phyloP scores from a whole-genome alignment of 2,113 vertebrate species.

The Neomonachus schauinslandi region DNA sequence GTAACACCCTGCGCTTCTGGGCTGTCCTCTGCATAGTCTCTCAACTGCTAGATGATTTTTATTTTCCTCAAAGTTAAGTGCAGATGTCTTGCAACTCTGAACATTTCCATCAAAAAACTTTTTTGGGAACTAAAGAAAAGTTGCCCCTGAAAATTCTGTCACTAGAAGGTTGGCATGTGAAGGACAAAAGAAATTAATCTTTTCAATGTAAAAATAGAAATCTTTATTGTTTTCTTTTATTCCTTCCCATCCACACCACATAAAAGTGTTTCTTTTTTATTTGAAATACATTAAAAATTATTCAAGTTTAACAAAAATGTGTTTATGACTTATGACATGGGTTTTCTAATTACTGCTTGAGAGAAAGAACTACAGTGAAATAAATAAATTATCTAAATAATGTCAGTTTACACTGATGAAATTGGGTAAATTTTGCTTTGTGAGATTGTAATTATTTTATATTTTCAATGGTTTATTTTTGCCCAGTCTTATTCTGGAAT shows the following conservation, averaged over 20 bases:
- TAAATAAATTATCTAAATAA: background rate
- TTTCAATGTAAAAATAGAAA: background rate
- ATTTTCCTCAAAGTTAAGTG: conserved; percentile 8
- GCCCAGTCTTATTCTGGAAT: background rate
- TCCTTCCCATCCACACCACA: background rate
- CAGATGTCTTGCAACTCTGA: conserved; percentile 25
- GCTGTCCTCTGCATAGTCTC: background rate
- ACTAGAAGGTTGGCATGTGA: background rate
- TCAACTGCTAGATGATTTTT: conserved; percentile 4
- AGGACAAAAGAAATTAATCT: background rate
- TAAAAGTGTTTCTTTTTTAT: background rate
- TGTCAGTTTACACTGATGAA: background rate
- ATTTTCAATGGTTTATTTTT: conserved; percentile 22
- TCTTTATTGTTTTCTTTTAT: background rate
- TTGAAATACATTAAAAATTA: background rate
- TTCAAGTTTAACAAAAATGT: background rate
- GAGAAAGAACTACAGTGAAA: background rate
- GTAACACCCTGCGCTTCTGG: background rate
- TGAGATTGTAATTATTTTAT: conserved; percentile 18
- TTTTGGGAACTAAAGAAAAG: background rate
- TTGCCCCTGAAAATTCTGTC: background rate
- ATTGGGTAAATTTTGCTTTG: background rate
- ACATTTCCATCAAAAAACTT: background rate
- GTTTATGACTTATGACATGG: background rate
- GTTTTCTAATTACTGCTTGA: background rate